A percentile compares a stretch with the other conserved stretches of the same genome.
phyloP scores from a whole-genome alignment of 1,140 invertebrate genomes.

The Hycleus phaleratus region DNA sequence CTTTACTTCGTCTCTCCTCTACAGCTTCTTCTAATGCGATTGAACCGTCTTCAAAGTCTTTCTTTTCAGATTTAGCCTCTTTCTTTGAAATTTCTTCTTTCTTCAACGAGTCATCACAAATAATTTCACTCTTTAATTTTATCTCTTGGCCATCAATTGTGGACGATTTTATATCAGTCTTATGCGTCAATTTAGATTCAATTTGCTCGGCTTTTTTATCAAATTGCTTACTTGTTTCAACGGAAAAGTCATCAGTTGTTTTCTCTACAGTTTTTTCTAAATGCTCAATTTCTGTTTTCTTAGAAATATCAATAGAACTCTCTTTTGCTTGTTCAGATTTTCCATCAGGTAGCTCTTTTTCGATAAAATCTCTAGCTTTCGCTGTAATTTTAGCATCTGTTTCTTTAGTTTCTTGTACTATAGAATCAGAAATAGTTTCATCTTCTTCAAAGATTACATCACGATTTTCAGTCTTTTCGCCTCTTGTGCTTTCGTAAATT shows the following conservation, averaged over 20 bases:
- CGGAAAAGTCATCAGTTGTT: neutral
- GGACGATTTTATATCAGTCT: neutral
- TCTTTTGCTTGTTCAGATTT: slow-evolving; percentile 6
- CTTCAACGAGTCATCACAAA: neutral
- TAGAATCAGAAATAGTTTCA: slow-evolving; percentile 28
- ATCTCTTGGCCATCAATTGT: neutral
- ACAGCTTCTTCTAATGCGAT: slow-evolving; percentile 6
- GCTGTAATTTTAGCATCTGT: slow-evolving; percentile 26
- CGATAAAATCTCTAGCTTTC: neutral
- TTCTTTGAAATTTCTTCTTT: slow-evolving; percentile 21
- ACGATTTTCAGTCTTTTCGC: slow-evolving; percentile 28
- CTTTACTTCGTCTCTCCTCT: slow-evolving; percentile 40
- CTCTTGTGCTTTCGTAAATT: neutral
- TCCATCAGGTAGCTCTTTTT: neutral
- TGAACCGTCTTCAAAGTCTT: neutral
- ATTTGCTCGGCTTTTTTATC: neutral
- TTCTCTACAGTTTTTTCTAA: neutral
- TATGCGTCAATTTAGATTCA: neutral
- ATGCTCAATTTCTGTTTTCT: neutral
- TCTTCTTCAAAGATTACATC: slow-evolving; percentile 34
- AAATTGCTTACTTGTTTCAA: neutral
- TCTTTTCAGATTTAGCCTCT: slow-evolving; percentile 10
- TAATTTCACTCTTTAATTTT: slow-evolving; percentile 5
- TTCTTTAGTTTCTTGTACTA: slow-evolving; percentile 28
- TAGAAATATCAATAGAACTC: neutral